Conservation (phyloP, 2,888 invertebrate genomes). For the Limenitis arthemis region DNA sequence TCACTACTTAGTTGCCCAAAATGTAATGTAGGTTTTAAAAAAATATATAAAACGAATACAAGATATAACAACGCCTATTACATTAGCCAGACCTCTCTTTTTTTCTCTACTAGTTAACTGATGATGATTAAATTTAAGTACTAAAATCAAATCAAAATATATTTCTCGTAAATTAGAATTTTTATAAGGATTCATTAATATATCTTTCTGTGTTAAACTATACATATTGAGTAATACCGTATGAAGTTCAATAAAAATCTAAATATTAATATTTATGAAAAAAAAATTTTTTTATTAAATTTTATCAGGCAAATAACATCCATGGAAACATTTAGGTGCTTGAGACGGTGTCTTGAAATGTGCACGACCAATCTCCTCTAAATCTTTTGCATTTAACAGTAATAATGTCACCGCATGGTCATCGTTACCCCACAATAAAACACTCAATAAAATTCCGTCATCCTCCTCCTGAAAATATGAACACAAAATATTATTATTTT, state of each 20-base stretch:
- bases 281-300: background rate
- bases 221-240: conserved; percentile 35
- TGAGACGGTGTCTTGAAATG: conserved; percentile 77
- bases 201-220: conserved; percentile 10
- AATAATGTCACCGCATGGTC: conserved; percentile 76
- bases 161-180: too few species aligned
- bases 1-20: too few species aligned
- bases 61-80: too few species aligned
- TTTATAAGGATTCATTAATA: too few species aligned
- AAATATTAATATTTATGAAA: background rate
- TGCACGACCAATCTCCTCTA: conserved; percentile 79
- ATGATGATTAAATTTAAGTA: too few species aligned
- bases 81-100: too few species aligned
- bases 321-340: conserved; percentile 71
- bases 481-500: background rate
- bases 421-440: conserved; percentile 76
- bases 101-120: too few species aligned
- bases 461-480: conserved; percentile 70
- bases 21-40: too few species aligned
- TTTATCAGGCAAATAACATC: conserved; percentile 18
- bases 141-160: too few species aligned
- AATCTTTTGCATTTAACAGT: conserved; percentile 78
- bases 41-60: too few species aligned
- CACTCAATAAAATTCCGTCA: conserved; percentile 78
- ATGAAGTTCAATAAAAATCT: background rate